A percentile compares a stretch with the other conserved stretches of the same genome.
Conservation (phyloP, 35 echinoderm and acorn worm species). For the Apostichopus californicus region DNA sequence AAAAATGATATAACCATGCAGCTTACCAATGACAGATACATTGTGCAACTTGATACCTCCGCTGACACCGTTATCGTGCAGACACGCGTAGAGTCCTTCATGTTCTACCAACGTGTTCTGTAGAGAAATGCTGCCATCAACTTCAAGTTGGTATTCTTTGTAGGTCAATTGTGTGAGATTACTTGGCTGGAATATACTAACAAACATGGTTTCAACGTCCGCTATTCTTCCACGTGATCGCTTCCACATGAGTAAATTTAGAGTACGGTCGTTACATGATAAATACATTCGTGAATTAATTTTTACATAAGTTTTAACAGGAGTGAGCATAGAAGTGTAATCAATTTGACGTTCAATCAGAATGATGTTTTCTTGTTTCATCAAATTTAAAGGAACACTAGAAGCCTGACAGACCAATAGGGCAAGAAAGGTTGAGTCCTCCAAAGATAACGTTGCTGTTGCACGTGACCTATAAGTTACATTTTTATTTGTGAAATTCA, state of each 20-base stretch:
- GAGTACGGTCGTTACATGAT: background rate
- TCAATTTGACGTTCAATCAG: background rate
- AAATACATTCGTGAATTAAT: background rate
- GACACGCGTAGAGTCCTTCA: background rate
- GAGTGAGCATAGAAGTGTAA: background rate
- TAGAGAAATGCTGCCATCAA: background rate
- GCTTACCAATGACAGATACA: background rate
- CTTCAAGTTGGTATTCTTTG: background rate
- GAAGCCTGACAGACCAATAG: background rate
- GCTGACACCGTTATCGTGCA: background rate
- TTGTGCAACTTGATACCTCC: background rate
- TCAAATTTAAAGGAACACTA: background rate
- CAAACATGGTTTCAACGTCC: background rate
- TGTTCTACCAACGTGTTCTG: background rate
- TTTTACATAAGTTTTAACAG: background rate
- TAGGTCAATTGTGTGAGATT: background rate
- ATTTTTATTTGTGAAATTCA: background rate
- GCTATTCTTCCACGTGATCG: background rate
- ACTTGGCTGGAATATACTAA: background rate
- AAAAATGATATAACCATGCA: no score
- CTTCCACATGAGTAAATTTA: constrained; percentile 2
- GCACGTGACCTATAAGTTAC: background rate
- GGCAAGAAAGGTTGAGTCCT: background rate
- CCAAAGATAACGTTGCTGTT: background rate
- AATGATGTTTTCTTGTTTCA: background rate